phyloP scores from a whole-genome alignment of 1,140 invertebrate species.

The Rhopalosiphum padi region DNA sequence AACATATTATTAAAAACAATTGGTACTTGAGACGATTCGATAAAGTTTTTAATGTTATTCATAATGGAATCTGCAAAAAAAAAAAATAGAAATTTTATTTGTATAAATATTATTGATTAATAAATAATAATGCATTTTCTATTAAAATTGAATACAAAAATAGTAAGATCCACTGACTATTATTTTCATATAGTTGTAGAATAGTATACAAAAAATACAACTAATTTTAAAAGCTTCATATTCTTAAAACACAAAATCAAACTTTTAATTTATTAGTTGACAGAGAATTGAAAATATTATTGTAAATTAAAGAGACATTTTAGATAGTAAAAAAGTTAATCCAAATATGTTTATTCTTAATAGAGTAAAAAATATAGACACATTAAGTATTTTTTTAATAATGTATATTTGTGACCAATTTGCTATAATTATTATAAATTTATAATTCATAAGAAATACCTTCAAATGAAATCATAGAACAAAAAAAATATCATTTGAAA shows the following conservation, averaged over 20 bases:
- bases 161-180: neutral
- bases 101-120: neutral
- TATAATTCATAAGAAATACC: neutral
- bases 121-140: neutral
- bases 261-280: neutral
- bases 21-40: constrained; percentile 38
- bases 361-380: neutral
- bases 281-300: neutral
- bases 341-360: neutral
- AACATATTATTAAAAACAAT: constrained; percentile 47
- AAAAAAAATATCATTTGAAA: neutral
- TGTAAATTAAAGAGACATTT: neutral
- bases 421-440: neutral
- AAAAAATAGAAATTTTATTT: neutral
- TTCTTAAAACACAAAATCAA: neutral
- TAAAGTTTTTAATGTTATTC: constrained; percentile 24
- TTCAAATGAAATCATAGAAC: neutral
- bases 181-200: neutral
- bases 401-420: neutral
- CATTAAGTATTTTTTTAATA: neutral
- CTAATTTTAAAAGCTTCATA: neutral
- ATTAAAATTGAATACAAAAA: neutral
- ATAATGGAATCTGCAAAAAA: neutral
- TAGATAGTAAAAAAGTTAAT: neutral
- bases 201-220: neutral